Base-by-base conservation (phyloP, 2,797 vertebrate genomes). In the Cyclura pinguis region DNA sequence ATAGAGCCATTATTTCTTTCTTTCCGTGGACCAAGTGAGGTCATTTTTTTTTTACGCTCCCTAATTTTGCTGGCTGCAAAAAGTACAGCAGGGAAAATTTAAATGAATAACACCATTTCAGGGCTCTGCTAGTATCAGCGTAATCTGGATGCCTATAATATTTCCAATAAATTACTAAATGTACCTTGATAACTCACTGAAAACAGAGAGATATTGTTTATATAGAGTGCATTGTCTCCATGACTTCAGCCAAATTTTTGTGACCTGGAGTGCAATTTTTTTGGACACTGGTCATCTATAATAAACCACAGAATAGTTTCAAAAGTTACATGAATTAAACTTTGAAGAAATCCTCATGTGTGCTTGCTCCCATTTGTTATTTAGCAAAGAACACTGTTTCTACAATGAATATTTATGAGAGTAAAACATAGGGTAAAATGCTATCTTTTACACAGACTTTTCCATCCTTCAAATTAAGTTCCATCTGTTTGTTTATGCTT, bases 321-420 rank as follows among this genome's bases (percentile, higher is more conserved):
- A 55, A 82, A 89, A 72, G 52, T 59, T 74, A 27, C 73, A 77
- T 74, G 85, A 80, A 92, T n/a, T 81, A 84, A 89, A 90, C 74
- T 80, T 86, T 84, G 67, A 90, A 86, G 59, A 86, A 87, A 92
- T 73, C 62, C 38, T 87, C 55, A 52, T 84, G 85, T 87, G 80
- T 83, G 84, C 52, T 87, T 62, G 38, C 52, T 78, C 52, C 62
- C 64, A 89, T 87, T 87, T 87, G 74, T 92, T 89, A 80, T 47
- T 84, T 80, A 87, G 81, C 52, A 92, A 87, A 90, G 73, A 84
- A 67, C 42, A 85, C 64, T 84, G 74, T 84, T 92, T 88, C 82
- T 74, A 80, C 42, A 62, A 87, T 85, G 85, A 92, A 90, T 90
- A 88, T 89, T 84, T 89, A 87, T 74, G 88, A 87, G 32, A 85